Percentiles rank a stretch among this genome's conserved stretches.
Evolutionary conservation across 1,140 invertebrate species (phyloP).

Genomic region (Notospermus geniculatus): DNA sequence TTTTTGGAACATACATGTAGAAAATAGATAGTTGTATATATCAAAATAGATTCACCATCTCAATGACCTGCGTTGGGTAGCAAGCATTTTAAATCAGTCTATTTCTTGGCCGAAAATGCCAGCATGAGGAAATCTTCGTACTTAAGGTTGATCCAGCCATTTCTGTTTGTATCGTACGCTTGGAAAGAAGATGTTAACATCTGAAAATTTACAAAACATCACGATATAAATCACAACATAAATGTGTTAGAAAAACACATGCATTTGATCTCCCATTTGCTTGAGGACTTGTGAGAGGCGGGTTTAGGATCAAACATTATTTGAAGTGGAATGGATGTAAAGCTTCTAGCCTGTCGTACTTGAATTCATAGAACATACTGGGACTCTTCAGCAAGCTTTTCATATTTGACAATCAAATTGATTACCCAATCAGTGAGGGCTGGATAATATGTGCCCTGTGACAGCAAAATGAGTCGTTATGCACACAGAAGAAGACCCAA

Average conservation of each 20-base stretch:
- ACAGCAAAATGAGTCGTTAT: no score
- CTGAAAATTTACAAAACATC: constrained; percentile 64
- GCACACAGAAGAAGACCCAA: no score
- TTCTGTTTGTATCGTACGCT: constrained; percentile 86
- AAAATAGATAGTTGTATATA: no score
- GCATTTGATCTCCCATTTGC: not conserved
- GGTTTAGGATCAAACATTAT: not conserved
- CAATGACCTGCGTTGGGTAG: no score
- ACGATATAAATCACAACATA: not conserved
- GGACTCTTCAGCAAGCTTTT: no score
- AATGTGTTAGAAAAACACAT: not conserved
- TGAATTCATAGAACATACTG: no score
- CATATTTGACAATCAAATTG: no score
- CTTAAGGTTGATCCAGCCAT: constrained; percentile 92
- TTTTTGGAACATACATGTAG: no score
- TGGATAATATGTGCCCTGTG: no score
- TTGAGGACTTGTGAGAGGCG: not conserved
- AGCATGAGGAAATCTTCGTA: constrained; percentile 97
- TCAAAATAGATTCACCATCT: no score
- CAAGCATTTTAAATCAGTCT: no score
- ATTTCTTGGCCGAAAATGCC: constrained; percentile 82
- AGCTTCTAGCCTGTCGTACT: not conserved
- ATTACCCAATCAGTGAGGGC: no score
- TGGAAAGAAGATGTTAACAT: constrained; percentile 86
- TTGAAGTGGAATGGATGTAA: not conserved